A percentile compares a stretch with the other conserved stretches of the same genome.
These are phyloP conservation scores for Ochotona princeps DNA, from an alignment of 2,113 vertebrate species.

Conservation along the genomic window DNA sequence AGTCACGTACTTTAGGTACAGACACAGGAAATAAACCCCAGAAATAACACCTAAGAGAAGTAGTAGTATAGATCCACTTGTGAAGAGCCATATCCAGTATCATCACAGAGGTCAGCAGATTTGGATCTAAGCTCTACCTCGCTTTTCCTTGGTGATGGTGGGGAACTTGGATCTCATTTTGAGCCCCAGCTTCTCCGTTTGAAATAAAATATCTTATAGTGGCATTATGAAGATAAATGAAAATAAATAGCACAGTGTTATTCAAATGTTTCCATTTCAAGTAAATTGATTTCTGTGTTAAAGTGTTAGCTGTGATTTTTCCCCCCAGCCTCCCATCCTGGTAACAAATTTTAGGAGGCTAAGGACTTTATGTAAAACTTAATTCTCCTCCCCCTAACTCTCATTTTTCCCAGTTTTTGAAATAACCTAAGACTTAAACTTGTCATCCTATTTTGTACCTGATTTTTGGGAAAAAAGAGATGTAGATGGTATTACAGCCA, in stretches of 20 bases:
- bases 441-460: neutral
- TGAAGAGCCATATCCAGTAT: neutral
- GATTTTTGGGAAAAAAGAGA: neutral
- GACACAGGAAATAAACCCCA: neutral
- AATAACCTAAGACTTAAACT: neutral
- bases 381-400: neutral
- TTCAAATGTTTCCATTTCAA: conserved; percentile 37
- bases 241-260: neutral
- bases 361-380: neutral
- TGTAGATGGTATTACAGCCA: neutral
- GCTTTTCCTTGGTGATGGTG: neutral
- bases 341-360: neutral
- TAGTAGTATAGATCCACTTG: neutral
- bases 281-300: conserved; percentile 4
- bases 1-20: neutral
- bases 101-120: neutral
- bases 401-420: neutral
- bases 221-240: neutral
- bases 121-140: neutral
- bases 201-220: conserved; percentile 23
- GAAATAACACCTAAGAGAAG: neutral
- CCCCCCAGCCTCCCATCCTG: neutral
- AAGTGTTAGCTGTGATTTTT: neutral
- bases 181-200: neutral
- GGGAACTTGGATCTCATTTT: neutral